Conservation (phyloP, 2,797 vertebrate genomes). For the Eulemur coronatus region DNA sequence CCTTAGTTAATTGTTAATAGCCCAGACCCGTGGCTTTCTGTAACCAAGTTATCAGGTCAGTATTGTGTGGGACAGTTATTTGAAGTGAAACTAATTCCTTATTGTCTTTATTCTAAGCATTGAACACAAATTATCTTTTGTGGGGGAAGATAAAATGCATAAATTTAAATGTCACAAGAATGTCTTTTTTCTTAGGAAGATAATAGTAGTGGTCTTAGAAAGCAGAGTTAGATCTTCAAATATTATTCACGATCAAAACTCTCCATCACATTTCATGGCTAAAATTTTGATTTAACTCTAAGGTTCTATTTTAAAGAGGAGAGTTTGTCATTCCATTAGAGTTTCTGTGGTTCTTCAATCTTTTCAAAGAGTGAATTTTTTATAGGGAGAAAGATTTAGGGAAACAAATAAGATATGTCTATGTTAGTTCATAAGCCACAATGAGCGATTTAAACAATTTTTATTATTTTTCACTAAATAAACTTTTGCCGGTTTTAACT, state of each 20-base stretch:
- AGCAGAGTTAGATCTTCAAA: not conserved
- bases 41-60: slow-evolving; percentile 43
- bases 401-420: not conserved
- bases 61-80: slow-evolving; percentile 31
- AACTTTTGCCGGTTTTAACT: not conserved
- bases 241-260: not conserved
- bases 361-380: not conserved
- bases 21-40: slow-evolving; percentile 8
- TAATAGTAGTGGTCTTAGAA: not conserved
- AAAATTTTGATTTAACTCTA: not conserved
- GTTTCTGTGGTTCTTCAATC: not conserved
- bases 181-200: not conserved
- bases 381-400: not conserved
- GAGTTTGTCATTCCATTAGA: not conserved
- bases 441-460: not conserved
- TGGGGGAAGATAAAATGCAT: not conserved
- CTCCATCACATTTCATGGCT: not conserved
- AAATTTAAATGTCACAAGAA: not conserved
- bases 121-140: slow-evolving; percentile 24
- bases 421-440: not conserved
- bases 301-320: not conserved
- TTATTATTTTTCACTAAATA: not conserved
- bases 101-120: not conserved
- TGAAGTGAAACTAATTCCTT: slow-evolving; percentile 55
- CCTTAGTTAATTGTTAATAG: slow-evolving; percentile 78